Conservation (phyloP, 2,113 vertebrate species). For the Phyllopteryx taeniolatus region DNA sequence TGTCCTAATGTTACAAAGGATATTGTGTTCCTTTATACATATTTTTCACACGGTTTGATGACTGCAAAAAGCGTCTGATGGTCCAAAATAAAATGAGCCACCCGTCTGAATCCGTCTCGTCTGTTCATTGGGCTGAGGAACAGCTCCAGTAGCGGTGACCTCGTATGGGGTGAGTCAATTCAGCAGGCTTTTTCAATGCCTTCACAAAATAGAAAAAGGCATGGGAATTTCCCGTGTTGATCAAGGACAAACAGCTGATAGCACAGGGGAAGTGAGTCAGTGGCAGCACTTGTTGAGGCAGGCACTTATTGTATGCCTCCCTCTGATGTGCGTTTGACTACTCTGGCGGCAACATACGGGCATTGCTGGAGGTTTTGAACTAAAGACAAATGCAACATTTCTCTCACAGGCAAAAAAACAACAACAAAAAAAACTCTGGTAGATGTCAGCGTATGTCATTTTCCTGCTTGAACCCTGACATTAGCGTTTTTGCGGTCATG, state of each 20-base stretch:
- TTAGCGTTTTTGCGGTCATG: conserved; percentile 16
- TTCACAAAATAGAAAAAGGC: conserved; percentile 18
- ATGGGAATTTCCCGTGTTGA: conserved; percentile 55
- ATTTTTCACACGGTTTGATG: not conserved
- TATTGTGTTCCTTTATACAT: not conserved
- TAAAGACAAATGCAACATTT: conserved; percentile 27
- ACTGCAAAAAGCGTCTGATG: not conserved
- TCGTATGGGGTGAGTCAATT: conserved; percentile 5
- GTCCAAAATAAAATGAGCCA: not conserved
- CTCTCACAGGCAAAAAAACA: conserved; percentile 15
- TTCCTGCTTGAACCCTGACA: conserved; percentile 27
- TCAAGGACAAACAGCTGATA: conserved; percentile 58
- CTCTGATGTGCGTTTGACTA: conserved; percentile 34
- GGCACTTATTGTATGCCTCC: conserved; percentile 28
- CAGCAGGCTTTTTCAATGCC: conserved; percentile 27
- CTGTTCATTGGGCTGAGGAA: not conserved
- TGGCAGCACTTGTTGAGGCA: conserved; percentile 57
- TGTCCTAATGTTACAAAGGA: not conserved
- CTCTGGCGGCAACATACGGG: not conserved
- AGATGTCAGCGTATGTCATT: conserved; percentile 14
- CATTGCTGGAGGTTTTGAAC: conserved; percentile 27
- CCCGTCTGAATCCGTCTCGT: not conserved
- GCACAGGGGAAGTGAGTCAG: conserved; percentile 62
- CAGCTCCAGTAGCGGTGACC: not conserved
- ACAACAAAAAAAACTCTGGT: not conserved